These are phyloP conservation scores for Pollenia griseotomentosa DNA, from an alignment of 2,888 invertebrate genomes.

Conservation along the genomic window DNA sequence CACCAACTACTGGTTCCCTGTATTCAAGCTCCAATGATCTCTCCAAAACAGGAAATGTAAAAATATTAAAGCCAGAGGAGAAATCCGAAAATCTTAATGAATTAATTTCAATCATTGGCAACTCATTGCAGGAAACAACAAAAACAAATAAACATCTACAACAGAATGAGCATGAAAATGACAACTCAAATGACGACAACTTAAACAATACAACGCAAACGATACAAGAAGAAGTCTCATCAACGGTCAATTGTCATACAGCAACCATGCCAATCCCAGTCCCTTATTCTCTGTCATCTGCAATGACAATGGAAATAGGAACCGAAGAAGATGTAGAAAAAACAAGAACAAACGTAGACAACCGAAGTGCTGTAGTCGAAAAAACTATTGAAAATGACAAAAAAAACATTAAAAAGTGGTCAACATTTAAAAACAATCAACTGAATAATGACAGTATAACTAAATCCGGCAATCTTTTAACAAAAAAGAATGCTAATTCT, in stretches of 20 bases:
- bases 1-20: neutral
- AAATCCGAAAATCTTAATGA: neutral
- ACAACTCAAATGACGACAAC: constrained; percentile 7
- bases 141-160: constrained; percentile 18
- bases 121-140: constrained; percentile 31
- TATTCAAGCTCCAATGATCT: neutral
- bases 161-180: neutral
- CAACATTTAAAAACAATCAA: constrained; percentile 70
- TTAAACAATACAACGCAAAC: constrained; percentile 13
- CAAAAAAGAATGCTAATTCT: constrained; percentile 33
- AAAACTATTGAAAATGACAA: constrained; percentile 65
- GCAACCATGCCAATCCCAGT: constrained; percentile 39
- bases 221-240: constrained; percentile 41
- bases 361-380: constrained; percentile 30
- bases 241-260: constrained; percentile 53
- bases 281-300: constrained; percentile 23
- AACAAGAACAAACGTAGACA: constrained; percentile 10
- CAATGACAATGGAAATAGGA: constrained; percentile 16
- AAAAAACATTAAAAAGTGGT: constrained; percentile 61
- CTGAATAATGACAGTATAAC: constrained; percentile 62
- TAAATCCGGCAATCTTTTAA: constrained; percentile 61
- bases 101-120: constrained; percentile 51
- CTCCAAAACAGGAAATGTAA: constrained; percentile 18
- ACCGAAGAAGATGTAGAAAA: neutral
- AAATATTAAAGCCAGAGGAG: constrained; percentile 16